Evolutionary conservation across 2,797 vertebrate genomes (phyloP), one percentile per base, ranked within the genome.

Genomic region (Sebastolobus altivelis): DNA sequence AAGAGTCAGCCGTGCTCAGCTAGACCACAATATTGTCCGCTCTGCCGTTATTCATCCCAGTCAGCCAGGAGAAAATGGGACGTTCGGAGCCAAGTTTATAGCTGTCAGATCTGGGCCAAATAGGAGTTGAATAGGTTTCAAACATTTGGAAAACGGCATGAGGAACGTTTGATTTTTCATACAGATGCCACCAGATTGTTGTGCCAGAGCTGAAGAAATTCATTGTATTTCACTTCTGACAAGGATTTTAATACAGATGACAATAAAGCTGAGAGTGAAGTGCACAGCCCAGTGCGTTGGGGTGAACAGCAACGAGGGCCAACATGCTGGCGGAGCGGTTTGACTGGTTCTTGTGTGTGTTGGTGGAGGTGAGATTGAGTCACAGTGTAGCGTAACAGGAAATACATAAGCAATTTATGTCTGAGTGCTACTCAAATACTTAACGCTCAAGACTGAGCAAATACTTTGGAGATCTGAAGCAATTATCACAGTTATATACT

Each of bases 101-200:
- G 91, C 90, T 83, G 87, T 93, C 92, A 92, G 89, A 93, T 88
- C 87, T 84, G 84, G 85, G 89, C 91, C 94, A 91, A 92, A 92
- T 87, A 72, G 69, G 73, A 92, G 82, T 84, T 93, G 92, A 94
- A 92, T 29, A 70, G 85, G 70, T 93, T 94, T 94, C 91, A 93
- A 94, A 94, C 93, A 92, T 93, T 93, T 92, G 88, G 87, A 87
- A 84, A 90, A 76, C 88, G 90, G 89, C 84, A 83, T 75, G 87
- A 88, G 88, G 81, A 86, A 65, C 80, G 80, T 93, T 93, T 93
- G 86, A 91, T 92, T 93, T 90, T 83, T 92, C 89, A 84, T 86
- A 83, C 88, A 81, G 85, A 90, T 88, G 87, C 73, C 79, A 86
- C 75, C 81, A 81, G 83, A 85, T 84, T 87, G 25, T 70, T 40